Base-by-base conservation (phyloP, 2,888 invertebrate species). In the Cephus pulcher region DNA sequence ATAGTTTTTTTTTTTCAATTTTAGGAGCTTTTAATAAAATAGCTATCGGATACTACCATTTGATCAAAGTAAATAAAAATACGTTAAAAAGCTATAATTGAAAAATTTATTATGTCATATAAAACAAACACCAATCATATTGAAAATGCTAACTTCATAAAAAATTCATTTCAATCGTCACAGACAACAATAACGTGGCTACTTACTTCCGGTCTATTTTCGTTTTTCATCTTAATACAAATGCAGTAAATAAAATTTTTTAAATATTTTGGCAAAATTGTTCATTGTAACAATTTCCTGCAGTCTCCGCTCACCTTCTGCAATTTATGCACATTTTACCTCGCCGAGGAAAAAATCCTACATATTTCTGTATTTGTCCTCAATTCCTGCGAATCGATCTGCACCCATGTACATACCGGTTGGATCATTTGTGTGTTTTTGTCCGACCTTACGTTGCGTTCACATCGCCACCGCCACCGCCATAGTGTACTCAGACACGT, bases 401-500 rank as follows among this genome's bases (percentile, higher is more conserved):
- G 79, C 80, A 79, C 80, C 78, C 76, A 78, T 80, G 76, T 70
- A 79, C 80, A 73, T 77, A 37, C 75, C 6, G 32, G 76, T 56
- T 34, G 33, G 23, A 69, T 76, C 78, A 80, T 76, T 76, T 80
- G 80, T 80, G 81, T 83, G 85, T 83, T 86, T 85, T 86, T 86
- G 86, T 84, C 78, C 84, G 82, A 83, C 85, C 86, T 84, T 83
- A 86, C 84, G 82, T 85, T 79, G 68, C 68, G 30, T 32, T 68
- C 78, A 78, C 76, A 75, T 76, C 82, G 84, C 30, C 37, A 35
- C 37, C 74, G 74, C 74, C 30, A 30, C 34, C 23, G 23, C 9
- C 34, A 34, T 84, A 82, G 81, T 82, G 82, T 84, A 85, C 86
- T 81, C 83, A 83, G 84, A 82, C 86, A 81, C 84, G 81, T 83